Base-by-base conservation (phyloP, 64 coral and sea anemone genomes). In the Platygyra sinensis region DNA sequence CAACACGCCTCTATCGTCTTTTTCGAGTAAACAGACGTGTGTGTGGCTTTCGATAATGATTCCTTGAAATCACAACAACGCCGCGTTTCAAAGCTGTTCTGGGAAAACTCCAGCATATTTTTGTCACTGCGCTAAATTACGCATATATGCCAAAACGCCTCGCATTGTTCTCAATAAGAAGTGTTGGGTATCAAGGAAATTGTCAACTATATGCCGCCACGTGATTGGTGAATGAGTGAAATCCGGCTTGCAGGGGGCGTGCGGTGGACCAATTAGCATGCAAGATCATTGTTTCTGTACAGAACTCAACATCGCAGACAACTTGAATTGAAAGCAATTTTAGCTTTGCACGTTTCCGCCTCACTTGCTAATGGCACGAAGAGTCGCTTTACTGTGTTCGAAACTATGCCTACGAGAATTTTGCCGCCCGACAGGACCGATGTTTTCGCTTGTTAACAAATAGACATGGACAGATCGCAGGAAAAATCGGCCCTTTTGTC, bases 281-380 rank as follows among this genome's bases (percentile, higher is more conserved):
- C 81, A 85, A 36, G 81, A 85, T 85, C 81, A 85, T 85, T 85
- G 81, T 85, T 85, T 85, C 81, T 85, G 81, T 85, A 85, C 81
- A 85, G 81, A 85, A 85, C 81, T 85, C 81, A 85, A 85, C 81
- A 85, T 85, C 81, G 36, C 81, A 85, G 81, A 72, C 81, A 69
- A 72, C 36, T 69, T 85, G 81, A 85, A 85, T 85, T 85, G 81
- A 85, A 85, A 85, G 81, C 81, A 85, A 85, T 85, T 65, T 85
- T 63, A 85, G 81, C 81, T 85, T 85, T 85, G 65, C 63, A 85
- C 81, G 81, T 85, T 85, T 85, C 81, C 81, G 63, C 81, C 81
- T 85, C 52, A 30, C 79, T 60, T 16, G 27, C 31, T 81, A 81
- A 81, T 85, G 63, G 36, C 38, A 85, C 22, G 33, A 71, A 61